Conservation (phyloP, 1,140 invertebrate species). For the Magallana gigas region DNA sequence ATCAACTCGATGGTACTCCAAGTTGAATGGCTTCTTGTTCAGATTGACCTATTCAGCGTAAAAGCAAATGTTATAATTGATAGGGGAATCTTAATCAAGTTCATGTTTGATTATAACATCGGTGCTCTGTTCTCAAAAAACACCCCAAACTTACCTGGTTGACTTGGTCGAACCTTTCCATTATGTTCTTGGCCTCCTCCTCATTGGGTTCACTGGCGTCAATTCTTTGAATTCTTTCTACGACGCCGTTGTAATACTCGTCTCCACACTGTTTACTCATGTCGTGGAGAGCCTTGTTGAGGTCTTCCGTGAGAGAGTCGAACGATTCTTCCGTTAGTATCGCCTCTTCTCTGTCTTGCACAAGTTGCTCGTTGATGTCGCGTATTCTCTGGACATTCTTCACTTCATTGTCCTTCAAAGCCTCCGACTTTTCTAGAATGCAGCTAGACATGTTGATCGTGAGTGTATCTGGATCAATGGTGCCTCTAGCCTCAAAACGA, state of each 20-base stretch:
- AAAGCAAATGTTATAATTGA: background rate
- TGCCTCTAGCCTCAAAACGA: background rate
- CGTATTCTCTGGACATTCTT: background rate
- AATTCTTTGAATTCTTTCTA: background rate
- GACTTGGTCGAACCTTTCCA: background rate
- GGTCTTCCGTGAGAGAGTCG: background rate
- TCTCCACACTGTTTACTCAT: conserved; percentile 14
- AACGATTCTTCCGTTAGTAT: conserved; percentile 4
- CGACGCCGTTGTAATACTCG: conserved; percentile 11
- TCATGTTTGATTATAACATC: background rate
- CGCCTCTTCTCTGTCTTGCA: background rate
- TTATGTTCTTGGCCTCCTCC: background rate
- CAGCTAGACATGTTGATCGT: background rate
- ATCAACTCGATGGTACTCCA: conserved; percentile 7
- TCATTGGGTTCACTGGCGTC: background rate
- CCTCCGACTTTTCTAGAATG: background rate
- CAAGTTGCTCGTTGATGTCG: background rate
- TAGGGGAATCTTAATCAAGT: background rate
- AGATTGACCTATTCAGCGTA: background rate
- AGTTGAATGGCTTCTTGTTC: background rate
- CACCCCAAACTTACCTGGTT: background rate
- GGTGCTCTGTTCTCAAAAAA: background rate
- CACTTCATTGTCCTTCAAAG: background rate
- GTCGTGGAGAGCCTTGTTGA: conserved; percentile 3
- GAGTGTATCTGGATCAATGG: background rate